Percentiles rank a stretch among this genome's conserved stretches.
These are phyloP conservation scores for Gallirallus australis DNA, from an alignment of 2,797 vertebrate genomes.

Conservation along the genomic window DNA sequence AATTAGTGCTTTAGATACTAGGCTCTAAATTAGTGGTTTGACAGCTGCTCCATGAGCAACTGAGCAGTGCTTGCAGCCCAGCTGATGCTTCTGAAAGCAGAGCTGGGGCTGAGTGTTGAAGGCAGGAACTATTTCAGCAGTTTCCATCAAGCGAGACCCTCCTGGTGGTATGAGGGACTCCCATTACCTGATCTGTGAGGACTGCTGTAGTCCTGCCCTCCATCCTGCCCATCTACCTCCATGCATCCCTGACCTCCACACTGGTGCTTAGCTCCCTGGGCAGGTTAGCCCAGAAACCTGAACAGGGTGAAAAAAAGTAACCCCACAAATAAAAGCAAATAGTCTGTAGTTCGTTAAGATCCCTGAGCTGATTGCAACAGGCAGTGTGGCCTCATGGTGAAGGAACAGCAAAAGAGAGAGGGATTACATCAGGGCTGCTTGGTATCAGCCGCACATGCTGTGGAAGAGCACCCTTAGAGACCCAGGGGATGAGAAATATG, in stretches of 20 bases:
- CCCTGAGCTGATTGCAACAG: neutral
- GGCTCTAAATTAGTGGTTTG: neutral
- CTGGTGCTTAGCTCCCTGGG: neutral
- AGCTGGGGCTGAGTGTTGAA: neutral
- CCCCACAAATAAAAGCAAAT: neutral
- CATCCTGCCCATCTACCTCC: neutral
- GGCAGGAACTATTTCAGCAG: neutral
- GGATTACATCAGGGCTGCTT: neutral
- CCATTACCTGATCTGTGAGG: neutral
- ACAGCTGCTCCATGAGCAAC: neutral
- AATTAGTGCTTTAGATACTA: neutral
- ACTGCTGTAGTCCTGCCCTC: neutral
- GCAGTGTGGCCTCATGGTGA: neutral
- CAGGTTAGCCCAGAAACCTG: neutral
- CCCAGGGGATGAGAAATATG: neutral
- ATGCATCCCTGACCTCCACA: accelerated
- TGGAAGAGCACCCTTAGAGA: neutral
- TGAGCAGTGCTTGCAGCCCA: neutral
- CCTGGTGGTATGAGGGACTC: neutral
- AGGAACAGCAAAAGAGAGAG: neutral
- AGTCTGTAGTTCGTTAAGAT: neutral
- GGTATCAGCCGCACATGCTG: neutral
- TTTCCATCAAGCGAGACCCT: neutral
- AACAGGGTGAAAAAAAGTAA: neutral
- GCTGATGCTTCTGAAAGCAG: neutral